phyloP scores from a whole-genome alignment of 2,888 invertebrate species.

The Panopea generosa region DNA sequence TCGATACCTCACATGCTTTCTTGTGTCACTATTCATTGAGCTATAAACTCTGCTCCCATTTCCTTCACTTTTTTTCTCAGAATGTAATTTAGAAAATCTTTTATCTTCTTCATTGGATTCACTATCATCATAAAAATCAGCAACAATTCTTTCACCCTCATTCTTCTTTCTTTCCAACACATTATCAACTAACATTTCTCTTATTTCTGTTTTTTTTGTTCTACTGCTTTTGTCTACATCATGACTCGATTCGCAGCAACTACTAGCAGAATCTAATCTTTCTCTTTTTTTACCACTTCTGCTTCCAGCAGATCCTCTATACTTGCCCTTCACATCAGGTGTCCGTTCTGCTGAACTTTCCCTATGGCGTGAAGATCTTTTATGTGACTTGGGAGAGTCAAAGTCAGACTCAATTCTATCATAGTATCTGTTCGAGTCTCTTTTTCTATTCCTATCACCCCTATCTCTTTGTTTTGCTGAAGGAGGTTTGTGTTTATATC shows the following conservation, averaged over 20 bases:
- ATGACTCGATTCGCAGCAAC: background rate
- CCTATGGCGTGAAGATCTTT: constrained; percentile 6
- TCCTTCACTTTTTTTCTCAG: too few relatives aligned
- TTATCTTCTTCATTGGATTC: background rate
- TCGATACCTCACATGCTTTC: too few relatives aligned
- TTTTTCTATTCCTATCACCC: too few relatives aligned
- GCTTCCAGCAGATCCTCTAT: background rate
- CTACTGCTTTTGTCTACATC: background rate
- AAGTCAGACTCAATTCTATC: constrained; percentile 11
- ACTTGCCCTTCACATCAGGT: background rate
- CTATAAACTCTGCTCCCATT: too few relatives aligned
- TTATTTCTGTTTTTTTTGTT: background rate
- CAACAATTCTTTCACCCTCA: too few relatives aligned
- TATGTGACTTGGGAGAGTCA: constrained; percentile 11
- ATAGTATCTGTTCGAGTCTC: background rate
- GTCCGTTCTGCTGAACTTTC: background rate
- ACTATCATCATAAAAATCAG: background rate
- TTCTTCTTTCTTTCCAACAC: too few relatives aligned
- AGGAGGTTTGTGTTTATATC: too few relatives aligned
- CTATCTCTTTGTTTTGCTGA: background rate
- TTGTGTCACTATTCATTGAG: too few relatives aligned
- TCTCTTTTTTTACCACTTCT: background rate
- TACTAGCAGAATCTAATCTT: background rate
- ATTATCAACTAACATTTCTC: too few relatives aligned
- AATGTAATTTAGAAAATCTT: too few relatives aligned